phyloP scores from a whole-genome alignment of 2,113 vertebrate genomes.

The Proteles cristata region DNA sequence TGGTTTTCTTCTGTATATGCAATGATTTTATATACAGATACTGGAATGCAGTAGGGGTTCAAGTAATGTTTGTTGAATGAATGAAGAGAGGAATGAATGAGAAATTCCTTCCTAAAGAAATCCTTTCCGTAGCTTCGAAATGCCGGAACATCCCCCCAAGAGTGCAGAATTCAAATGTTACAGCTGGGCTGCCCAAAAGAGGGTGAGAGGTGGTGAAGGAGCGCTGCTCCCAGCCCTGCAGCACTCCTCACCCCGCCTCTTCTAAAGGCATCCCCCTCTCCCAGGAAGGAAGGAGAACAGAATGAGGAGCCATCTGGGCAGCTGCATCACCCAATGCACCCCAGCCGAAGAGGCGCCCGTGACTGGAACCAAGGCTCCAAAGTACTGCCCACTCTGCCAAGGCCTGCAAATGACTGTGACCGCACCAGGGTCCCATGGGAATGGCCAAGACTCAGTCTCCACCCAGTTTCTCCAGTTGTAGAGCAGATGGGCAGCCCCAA shows the following conservation, averaged over 20 bases:
- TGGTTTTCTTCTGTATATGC: conserved; percentile 47
- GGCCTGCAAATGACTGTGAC: background rate
- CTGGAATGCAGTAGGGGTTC: background rate
- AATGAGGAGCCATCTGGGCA: background rate
- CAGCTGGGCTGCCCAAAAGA: background rate
- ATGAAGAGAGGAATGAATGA: conserved; percentile 40
- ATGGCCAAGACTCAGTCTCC: background rate
- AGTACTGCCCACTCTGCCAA: background rate
- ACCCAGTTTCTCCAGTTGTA: background rate
- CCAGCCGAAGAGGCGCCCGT: background rate
- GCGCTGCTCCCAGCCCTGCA: background rate
- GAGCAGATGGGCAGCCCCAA: background rate
- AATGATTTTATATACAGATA: conserved; percentile 14
- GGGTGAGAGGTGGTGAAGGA: background rate
- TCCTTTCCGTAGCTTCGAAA: background rate
- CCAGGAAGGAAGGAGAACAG: background rate
- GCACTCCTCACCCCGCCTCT: background rate
- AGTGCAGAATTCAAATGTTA: background rate
- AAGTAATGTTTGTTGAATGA: conserved; percentile 44
- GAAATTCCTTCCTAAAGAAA: conserved; percentile 49
- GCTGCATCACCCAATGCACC: too few relatives aligned
- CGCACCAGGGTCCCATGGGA: background rate
- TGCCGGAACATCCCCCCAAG: background rate
- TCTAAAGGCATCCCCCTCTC: background rate
- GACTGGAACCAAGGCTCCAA: background rate